Percentiles rank a stretch among this genome's conserved stretches.
phyloP scores from a whole-genome alignment of 2,113 vertebrate genomes.

The Cryptotis parvus region DNA sequence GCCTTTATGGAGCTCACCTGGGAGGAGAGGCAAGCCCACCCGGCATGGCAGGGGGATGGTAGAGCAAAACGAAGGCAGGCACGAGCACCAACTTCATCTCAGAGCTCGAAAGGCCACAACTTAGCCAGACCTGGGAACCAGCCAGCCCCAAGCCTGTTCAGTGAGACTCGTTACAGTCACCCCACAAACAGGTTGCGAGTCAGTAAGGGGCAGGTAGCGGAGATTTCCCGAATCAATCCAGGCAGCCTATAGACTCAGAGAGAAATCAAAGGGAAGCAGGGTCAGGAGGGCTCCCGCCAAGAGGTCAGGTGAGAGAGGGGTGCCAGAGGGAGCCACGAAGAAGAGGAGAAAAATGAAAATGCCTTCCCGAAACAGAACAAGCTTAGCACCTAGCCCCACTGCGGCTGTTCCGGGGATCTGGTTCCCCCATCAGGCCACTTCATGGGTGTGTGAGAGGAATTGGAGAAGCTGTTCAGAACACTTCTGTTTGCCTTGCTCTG shows the following conservation, averaged over 20 bases:
- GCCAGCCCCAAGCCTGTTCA: neutral
- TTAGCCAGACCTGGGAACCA: neutral
- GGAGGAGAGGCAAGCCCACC: neutral
- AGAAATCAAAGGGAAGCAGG: neutral
- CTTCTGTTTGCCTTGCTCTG: constrained; percentile 21
- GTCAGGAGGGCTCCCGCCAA: neutral
- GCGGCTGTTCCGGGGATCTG: constrained; percentile 37
- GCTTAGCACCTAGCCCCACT: neutral
- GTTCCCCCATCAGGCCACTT: constrained; percentile 59
- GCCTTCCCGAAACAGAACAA: constrained; percentile 19
- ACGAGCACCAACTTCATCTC: neutral
- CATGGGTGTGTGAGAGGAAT: constrained; percentile 63
- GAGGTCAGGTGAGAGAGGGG: rapidly evolving
- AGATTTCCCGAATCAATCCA: neutral
- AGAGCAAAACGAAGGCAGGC: neutral
- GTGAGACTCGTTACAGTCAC: neutral
- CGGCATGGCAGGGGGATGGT: neutral
- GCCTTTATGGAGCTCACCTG: neutral
- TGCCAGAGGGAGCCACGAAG: neutral
- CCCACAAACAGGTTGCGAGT: neutral
- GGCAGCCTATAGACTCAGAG: neutral
- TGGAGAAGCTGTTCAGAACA: constrained; percentile 41
- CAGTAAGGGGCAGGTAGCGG: neutral
- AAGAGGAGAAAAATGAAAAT: neutral
- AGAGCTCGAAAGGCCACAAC: neutral